phyloP scores from a whole-genome alignment of 2,888 invertebrate genomes.

The Iphiclides podalirius region DNA sequence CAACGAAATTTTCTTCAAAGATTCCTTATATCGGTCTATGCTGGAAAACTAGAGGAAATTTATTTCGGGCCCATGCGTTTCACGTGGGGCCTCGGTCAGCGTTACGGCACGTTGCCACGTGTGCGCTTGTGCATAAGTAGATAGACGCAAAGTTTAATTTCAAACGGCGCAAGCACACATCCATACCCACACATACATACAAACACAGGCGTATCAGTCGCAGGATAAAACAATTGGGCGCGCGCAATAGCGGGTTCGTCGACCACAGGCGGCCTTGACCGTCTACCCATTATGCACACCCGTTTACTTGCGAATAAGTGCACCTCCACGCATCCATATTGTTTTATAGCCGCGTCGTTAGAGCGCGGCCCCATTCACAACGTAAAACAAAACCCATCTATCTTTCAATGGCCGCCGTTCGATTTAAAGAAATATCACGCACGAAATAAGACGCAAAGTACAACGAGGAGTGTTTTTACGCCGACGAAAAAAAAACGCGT shows the following conservation, averaged over 20 bases:
- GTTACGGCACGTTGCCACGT: not conserved
- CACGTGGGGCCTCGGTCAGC: constrained; percentile 3
- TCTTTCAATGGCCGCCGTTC: too few species aligned
- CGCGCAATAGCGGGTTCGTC: constrained; percentile 62
- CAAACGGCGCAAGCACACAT: constrained; percentile 40
- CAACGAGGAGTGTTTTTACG: too few species aligned
- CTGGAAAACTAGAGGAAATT: too few species aligned
- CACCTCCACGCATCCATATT: constrained; percentile 57
- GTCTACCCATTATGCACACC: constrained; percentile 74
- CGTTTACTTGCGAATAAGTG: constrained; percentile 74
- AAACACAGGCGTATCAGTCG: constrained; percentile 34
- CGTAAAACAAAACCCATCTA: not conserved
- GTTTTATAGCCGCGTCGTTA: constrained; percentile 19
- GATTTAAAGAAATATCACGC: too few species aligned
- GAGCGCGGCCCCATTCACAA: constrained; percentile 14
- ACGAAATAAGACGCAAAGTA: not conserved
- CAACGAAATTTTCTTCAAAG: too few species aligned
- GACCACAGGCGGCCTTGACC: constrained; percentile 66
- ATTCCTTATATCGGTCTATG: too few species aligned
- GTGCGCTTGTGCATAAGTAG: constrained; percentile 1
- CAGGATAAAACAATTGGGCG: constrained; percentile 64
- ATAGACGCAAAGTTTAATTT: constrained; percentile 37
- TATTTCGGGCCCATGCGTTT: constrained; percentile 5
- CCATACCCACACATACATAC: constrained; percentile 24
- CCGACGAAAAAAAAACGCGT: not conserved